Base-by-base conservation (phyloP, 2,113 vertebrate genomes). In the Spea bombifrons region DNA sequence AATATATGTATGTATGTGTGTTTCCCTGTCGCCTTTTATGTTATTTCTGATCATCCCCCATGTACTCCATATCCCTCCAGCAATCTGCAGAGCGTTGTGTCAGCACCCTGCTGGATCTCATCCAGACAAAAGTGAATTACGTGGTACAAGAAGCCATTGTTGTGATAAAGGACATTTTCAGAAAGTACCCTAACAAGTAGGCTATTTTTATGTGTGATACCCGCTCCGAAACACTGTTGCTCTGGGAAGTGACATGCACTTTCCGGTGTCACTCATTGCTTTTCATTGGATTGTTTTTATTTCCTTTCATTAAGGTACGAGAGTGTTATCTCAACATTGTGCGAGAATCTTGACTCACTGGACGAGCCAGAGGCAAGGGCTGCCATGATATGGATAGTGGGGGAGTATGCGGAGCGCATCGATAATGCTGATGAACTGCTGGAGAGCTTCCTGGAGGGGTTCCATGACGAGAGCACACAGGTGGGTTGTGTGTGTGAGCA, bases 171-270 rank as follows among this genome's bases (percentile, higher is more conserved):
- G 97, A 99, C 89, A 99, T 99, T 86, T 99, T 99, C 88, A 95
- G 97, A 88, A 99, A 99, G 85, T 99, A 99, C 88, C 97, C 97
- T 68, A 99, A 99, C 92, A 99, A 99, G 97, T 99, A 89, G 0
- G 95, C 91, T 12, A 44, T 67, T 4, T 8, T 12, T 5, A 8
- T 16, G 15, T n/a, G 15, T 30, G 30, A 30, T 30, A 30, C 30
- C 30, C 2, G 30, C 30, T 30, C 30, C 30, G 30, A 30, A 30
- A 30, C 30, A 30, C 30, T 16, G 4, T 71, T 43, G 7, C 15
- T 9, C 55, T 59, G 55, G 55, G 8, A 12, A 59, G 55, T 59
- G 15, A 59, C 15, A 59, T 59, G 55, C 50, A 13, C 10, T 13
- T 59, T 2, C 10, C 8, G 3, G 6, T 12, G 55, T 59, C 10